Conservation (phyloP, 2,888 invertebrate species). For the Hofmannophila pseudospretella region DNA sequence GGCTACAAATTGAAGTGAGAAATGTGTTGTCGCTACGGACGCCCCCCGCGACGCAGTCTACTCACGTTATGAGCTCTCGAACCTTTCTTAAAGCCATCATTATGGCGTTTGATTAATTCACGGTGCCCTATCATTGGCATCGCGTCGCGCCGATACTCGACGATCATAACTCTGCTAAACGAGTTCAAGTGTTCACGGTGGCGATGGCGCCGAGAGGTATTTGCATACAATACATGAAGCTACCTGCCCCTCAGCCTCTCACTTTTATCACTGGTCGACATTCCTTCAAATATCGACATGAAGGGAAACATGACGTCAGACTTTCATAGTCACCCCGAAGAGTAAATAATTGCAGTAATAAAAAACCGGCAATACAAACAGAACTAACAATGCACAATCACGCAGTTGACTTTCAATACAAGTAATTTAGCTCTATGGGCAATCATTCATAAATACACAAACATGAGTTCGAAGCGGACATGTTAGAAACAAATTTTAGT, state of each 20-base stretch:
- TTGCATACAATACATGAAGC: conserved; percentile 64
- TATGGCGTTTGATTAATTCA: conserved; percentile 60
- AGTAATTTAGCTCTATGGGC: conserved; percentile 16
- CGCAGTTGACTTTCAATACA: conserved; percentile 14
- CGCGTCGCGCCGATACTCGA: conserved; percentile 40
- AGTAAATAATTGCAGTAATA: conserved; percentile 1
- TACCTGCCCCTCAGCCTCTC: neutral
- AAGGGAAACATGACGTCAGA: neutral
- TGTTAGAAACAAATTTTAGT: conserved; percentile 28
- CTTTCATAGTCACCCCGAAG: neutral
- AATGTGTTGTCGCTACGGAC: conserved; percentile 60
- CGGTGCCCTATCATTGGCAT: conserved; percentile 48
- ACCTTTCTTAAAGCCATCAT: conserved; percentile 40
- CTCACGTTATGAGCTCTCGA: conserved; percentile 27
- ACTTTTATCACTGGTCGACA: neutral
- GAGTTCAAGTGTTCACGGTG: conserved; percentile 47
- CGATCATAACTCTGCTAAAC: conserved; percentile 59
- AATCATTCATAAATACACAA: conserved; percentile 14
- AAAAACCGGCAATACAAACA: neutral
- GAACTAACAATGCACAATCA: conserved; percentile 9
- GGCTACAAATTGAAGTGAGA: conserved; percentile 71
- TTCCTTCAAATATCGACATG: neutral
- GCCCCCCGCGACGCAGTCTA: conserved; percentile 53
- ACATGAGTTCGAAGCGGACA: conserved; percentile 17
- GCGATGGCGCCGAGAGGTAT: conserved; percentile 44